Evolutionary conservation across 1,140 invertebrate species (phyloP).

Genomic region (Trachelipus rathkii): DNA sequence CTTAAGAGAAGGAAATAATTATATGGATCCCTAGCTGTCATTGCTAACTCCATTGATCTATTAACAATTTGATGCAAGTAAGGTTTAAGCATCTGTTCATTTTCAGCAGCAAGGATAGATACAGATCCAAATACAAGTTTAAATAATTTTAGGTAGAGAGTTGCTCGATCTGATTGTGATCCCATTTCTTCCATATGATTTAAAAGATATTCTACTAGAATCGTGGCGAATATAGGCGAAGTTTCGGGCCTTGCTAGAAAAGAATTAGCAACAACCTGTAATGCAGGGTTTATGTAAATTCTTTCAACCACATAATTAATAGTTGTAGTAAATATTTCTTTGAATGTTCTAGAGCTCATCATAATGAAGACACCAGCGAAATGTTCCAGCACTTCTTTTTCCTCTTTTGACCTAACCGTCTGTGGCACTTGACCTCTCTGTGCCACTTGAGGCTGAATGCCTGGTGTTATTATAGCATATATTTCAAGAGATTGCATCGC

Average conservation of each 20-base stretch:
- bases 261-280: constrained; percentile 94
- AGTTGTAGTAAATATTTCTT: constrained; percentile 90
- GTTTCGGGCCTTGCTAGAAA: constrained; percentile 89
- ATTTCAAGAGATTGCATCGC: constrained; percentile 88
- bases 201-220: constrained; percentile 90
- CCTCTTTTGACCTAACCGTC: constrained; percentile 85
- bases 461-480: constrained; percentile 55
- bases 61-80: constrained; percentile 96
- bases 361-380: constrained; percentile 93
- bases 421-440: constrained; percentile 53
- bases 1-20: constrained; percentile 77
- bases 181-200: constrained; percentile 97
- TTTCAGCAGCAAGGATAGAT: constrained; percentile 87
- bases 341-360: constrained; percentile 92
- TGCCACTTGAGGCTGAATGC: constrained; percentile 47
- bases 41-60: constrained; percentile 92
- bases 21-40: constrained; percentile 95
- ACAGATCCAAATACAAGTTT: constrained; percentile 97
- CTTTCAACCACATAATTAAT: constrained; percentile 93
- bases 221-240: constrained; percentile 93
- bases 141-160: constrained; percentile 89
- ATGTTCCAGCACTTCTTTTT: constrained; percentile 94
- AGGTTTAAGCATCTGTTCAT: constrained; percentile 94
- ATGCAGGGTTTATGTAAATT: constrained; percentile 84
- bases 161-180: constrained; percentile 69